phyloP scores from a whole-genome alignment of 2,113 vertebrate genomes.

The Perognathus longimembris region DNA sequence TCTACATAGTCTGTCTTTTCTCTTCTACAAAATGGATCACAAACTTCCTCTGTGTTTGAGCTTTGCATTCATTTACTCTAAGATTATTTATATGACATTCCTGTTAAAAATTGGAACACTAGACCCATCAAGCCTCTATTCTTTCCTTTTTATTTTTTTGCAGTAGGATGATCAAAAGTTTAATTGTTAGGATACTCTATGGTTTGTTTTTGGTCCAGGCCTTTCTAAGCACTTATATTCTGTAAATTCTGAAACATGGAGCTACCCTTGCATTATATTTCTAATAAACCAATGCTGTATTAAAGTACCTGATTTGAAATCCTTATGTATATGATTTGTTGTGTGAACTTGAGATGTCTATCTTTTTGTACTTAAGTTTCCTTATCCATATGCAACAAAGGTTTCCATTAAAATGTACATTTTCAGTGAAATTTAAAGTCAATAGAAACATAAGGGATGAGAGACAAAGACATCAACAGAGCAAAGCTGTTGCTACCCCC shows the following conservation, averaged over 20 bases:
- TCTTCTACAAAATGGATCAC: not conserved
- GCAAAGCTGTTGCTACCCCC: not conserved
- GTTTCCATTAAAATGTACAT: not conserved
- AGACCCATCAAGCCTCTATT: not conserved
- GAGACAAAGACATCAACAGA: not conserved
- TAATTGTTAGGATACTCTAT: not conserved
- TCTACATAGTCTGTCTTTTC: not conserved
- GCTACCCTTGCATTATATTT: not conserved
- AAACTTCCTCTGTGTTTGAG: not conserved
- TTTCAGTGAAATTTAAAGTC: not conserved
- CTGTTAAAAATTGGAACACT: not conserved
- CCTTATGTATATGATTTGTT: not conserved
- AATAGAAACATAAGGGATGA: not conserved
- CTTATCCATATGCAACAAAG: not conserved
- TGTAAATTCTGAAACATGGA: not conserved
- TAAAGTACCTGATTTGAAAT: not conserved
- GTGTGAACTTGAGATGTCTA: not conserved
- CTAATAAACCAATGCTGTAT: not conserved
- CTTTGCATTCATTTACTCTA: not conserved
- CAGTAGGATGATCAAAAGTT: not conserved
- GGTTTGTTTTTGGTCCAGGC: not conserved
- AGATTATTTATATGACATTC: not conserved
- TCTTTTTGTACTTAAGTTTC: not conserved
- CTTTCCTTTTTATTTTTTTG: not conserved
- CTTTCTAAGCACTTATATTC: not conserved